Evolutionary conservation across 2,797 vertebrate species (phyloP).

Genomic region (Arnoldichthys spilopterus): DNA sequence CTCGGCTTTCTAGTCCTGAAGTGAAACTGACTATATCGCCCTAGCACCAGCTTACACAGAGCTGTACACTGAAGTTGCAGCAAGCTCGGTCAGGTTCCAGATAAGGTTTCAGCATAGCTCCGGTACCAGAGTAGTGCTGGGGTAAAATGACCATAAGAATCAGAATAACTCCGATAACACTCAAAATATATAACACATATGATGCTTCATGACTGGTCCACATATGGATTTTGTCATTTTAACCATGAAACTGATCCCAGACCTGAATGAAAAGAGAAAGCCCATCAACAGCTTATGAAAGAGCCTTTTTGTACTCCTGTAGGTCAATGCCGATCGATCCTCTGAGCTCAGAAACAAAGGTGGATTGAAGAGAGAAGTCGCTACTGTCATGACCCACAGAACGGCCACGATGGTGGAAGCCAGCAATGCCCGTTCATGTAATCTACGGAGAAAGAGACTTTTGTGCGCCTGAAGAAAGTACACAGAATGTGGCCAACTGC

Average conservation of each 20-base stretch:
- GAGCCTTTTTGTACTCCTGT: conserved; percentile 79
- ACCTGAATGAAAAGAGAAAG: conserved; percentile 35
- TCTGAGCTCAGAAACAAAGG: conserved; percentile 76
- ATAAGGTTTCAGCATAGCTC: too few relatives aligned
- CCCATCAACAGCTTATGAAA: conserved; percentile 74
- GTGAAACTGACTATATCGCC: too few relatives aligned
- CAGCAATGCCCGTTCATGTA: conserved; percentile 82
- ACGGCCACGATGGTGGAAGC: conserved; percentile 81
- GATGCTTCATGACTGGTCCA: neutral
- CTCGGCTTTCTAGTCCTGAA: too few relatives aligned
- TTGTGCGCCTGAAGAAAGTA: conserved; percentile 80
- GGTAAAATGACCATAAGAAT: too few relatives aligned
- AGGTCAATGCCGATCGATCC: conserved; percentile 82
- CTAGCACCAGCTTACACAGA: too few relatives aligned
- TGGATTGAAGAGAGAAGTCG: conserved; percentile 83
- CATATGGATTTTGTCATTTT: neutral
- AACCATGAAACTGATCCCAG: neutral
- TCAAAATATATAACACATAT: too few relatives aligned
- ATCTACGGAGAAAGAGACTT: conserved; percentile 82
- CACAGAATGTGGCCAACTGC: conserved; percentile 62
- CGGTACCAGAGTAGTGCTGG: too few relatives aligned
- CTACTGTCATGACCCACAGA: conserved; percentile 77
- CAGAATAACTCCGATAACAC: too few relatives aligned
- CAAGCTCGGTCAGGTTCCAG: too few relatives aligned
- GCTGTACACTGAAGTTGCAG: too few relatives aligned